Evolutionary conservation across 2,888 invertebrate genomes (phyloP), one percentile per base, ranked within the genome.

Genomic region (Chironomus tentans): DNA sequence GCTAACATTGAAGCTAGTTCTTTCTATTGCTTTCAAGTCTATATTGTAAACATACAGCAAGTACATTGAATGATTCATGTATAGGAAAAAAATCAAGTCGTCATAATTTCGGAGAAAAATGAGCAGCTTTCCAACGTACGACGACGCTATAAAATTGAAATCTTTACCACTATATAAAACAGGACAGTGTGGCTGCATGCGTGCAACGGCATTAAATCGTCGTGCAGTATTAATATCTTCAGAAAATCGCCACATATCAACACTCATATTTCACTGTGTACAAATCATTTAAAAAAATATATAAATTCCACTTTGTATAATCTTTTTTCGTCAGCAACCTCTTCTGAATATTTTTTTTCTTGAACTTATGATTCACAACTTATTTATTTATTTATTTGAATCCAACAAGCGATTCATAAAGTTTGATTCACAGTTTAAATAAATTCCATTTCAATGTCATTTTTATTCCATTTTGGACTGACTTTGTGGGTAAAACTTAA

Each of bases 181-280:
- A 70, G 83, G 81, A 77, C 81, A 78, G 78, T 82, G 81, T 68
- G 83, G 80, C 77, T 83, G 84, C 81, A 83, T 83, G 24, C 83
- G 82, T 15, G 82, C 83, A 48, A 83, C 81, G n/a, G 83, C 84
- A 68, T 65, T 68, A 77, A 84, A 84, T 56, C 84, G 81, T n/a
- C 84, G 15, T 10, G 73, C 73, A n/a, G 74, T 80, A 78, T 83
- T 84, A 76, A 84, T 83, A 79, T 84, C 83, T 80, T 84, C 84
- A 50, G 84, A 83, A 71, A 84, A 82, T 80, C 84, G 84, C 84
- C 84, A 84, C 84, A 84, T 84, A 78, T 84, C 84, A 77, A 84
- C 84, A 80, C 84, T 84, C 83, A 83, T 84, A 76, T 77, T 77
- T 65, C 74, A 68, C 62, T 73, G 1, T 38, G 5, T 28, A 12